Evolutionary conservation across 2,888 invertebrate species (phyloP), one percentile per base, ranked within the genome.

Genomic region (Prosopocoilus inquinatus): DNA sequence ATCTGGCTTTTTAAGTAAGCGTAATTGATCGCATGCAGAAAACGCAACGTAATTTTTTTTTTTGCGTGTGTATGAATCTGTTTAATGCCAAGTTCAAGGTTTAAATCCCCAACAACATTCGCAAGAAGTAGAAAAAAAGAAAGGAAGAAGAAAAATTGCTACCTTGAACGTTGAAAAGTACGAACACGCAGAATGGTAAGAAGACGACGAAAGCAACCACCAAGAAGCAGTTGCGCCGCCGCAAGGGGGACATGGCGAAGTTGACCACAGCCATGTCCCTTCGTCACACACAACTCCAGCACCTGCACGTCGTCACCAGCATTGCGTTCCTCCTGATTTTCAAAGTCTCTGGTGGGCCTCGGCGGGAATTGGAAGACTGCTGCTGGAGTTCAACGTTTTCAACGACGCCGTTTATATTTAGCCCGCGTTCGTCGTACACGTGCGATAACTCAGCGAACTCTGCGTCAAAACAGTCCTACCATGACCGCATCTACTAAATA

Each of bases 191-290:
- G 73, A 83, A 83, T 41, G 84, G 84, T 62, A 83, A 76, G 71
- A 84, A 78, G 63, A 84, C 76, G 57, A 82, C 74, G 67, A 80
- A 76, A 46, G 80, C 79, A 58, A 82, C 76, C 66, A 81, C 78
- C 63, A 84, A 71, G 68, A 84, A 77, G 67, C 83, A 82, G 70
- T 82, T 82, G 55, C 84, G 79, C 66, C 83, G 79, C 64, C 84
- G 76, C 61, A 81, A 71, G 57, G 78, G 75, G 65, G 78, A 76
- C 74, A 75, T 74, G 62, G 70, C 70, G 58, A 74, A 66, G 63
- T 66, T 73, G 58, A 70, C 66, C 64, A 73, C 67, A 59, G 69
- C 72, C 74, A 75, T 74, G 65, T 62, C 68, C 66, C 64, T 55
- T 60, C 55, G 53, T 59, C 59, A 57, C 28, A 41, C 53, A 51